Evolutionary conservation across 2,113 vertebrate species (phyloP).

Genomic region (Craseonycteris thonglongyai): DNA sequence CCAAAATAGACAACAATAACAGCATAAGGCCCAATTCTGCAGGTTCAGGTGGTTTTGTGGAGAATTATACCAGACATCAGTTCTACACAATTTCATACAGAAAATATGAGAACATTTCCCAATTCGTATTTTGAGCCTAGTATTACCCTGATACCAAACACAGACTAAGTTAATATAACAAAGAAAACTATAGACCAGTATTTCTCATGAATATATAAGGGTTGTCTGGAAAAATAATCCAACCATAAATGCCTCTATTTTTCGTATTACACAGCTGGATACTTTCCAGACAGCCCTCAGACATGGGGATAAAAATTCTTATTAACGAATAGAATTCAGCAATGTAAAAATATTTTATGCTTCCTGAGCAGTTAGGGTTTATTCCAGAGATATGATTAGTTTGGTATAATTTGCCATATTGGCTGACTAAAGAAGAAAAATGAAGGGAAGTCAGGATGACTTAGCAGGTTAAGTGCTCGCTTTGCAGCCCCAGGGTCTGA

Average conservation of each 20-base stretch:
- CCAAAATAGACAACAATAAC: not conserved
- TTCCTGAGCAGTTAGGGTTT: not conserved
- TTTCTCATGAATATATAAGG: not conserved
- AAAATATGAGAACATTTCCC: not conserved
- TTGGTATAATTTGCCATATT: not conserved
- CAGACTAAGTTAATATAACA: not conserved
- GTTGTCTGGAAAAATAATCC: no score
- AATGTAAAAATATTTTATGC: not conserved
- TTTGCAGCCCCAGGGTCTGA: no score
- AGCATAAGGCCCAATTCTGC: not conserved
- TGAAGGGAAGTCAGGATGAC: no score
- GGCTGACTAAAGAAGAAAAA: not conserved
- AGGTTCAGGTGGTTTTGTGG: not conserved
- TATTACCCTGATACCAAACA: not conserved
- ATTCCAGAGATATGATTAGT: not conserved
- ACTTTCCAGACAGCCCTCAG: no score
- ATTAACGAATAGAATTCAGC: not conserved
- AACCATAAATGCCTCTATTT: no score
- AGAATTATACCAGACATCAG: not conserved
- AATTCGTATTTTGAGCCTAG: not conserved
- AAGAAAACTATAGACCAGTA: not conserved
- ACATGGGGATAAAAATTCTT: not conserved
- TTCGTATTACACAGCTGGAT: no score
- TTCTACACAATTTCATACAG: not conserved
- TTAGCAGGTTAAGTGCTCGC: no score